Base-by-base conservation (phyloP, 2,113 vertebrate species). In the Campylomormyrus numenius region DNA sequence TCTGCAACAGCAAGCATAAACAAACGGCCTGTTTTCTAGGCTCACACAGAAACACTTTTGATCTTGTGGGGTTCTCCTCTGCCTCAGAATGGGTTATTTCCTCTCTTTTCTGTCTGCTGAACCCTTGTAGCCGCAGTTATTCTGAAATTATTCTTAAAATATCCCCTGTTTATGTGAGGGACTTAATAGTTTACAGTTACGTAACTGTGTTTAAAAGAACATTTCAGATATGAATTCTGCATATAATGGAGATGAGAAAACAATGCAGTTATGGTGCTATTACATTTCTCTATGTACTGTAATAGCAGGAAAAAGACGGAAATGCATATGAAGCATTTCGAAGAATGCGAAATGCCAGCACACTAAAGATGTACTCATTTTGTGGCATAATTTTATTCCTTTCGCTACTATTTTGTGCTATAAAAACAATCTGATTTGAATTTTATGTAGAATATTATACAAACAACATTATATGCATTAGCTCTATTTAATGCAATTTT, bases 1-100 rank as follows among this genome's bases (percentile, higher is more conserved):
- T 93, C 92, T 92, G 92, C 49, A 85, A 90, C 89, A 89, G 92
- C 90, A 90, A 92, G 90, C 91, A 92, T 93, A 94, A 95, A 95
- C 94, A 94, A 92, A 95, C 93, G 92, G 91, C 90, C 91, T 62
- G 89, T 91, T 92, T 93, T 91, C n/a, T 91, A 46, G 86, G 86
- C 74, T 66, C 90, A 4, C 70, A 31, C 86, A 66, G 45, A 53
- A 31, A 45, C 66, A 24, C 46, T 87, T 91, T 90, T 92, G 90
- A 92, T 91, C 91, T 92, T 35, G 13, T 9, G 52, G 85, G 89
- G 27, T 35, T 92, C 88, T 91, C 89, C 49, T 50, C 89, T 89
- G n/a, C 91, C 83, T 42, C 74, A 46, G 45, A 83, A 87, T 85
- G 58, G 17, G 90, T 80, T 88, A 86, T 85, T 87, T 88, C 70